Base-by-base conservation (phyloP, 2,113 vertebrate species). In the Pachypanchax playfairii region DNA sequence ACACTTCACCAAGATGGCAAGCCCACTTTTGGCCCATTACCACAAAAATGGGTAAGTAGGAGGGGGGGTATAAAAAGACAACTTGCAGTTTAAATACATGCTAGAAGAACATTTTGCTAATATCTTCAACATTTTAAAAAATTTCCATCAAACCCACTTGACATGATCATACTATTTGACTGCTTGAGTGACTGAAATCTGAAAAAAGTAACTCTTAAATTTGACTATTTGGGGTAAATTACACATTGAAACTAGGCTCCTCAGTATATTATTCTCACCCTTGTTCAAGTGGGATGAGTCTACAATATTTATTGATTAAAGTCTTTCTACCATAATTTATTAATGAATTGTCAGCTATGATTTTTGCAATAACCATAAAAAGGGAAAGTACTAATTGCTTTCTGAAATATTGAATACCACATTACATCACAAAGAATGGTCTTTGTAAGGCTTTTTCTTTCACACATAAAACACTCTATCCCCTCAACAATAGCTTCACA, bases 131-230 rank as follows among this genome's bases (percentile, higher is more conserved):
- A n/a, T n/a, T n/a, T n/a, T n/a, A n/a, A n/a, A n/a, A n/a, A n/a
- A n/a, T n/a, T n/a, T n/a, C n/a, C n/a, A n/a, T n/a, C n/a, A n/a
- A n/a, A n/a, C n/a, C n/a, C n/a, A n/a, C n/a, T n/a, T n/a, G n/a
- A n/a, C n/a, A n/a, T n/a, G n/a, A n/a, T n/a, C n/a, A n/a, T n/a
- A n/a, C n/a, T n/a, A n/a, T n/a, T n/a, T n/a, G n/a, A n/a, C n/a
- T n/a, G n/a, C n/a, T n/a, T n/a, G n/a, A n/a, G n/a, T n/a, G n/a
- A n/a, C n/a, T n/a, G n/a, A n/a, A n/a, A n/a, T n/a, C n/a, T n/a
- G n/a, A n/a, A 73, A 79, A 72, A 20, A 74, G 70, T 66, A 75
- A 73, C 68, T 65, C 49, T 70, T 72, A 64, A 75, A 69, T 69
- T 41, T 81, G 72, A 70, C 28, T 73, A 29, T 51, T 25, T 68